Evolutionary conservation across 35 echinoderm and acorn worm species (phyloP).

Genomic region (Stichopus chloronotus): DNA sequence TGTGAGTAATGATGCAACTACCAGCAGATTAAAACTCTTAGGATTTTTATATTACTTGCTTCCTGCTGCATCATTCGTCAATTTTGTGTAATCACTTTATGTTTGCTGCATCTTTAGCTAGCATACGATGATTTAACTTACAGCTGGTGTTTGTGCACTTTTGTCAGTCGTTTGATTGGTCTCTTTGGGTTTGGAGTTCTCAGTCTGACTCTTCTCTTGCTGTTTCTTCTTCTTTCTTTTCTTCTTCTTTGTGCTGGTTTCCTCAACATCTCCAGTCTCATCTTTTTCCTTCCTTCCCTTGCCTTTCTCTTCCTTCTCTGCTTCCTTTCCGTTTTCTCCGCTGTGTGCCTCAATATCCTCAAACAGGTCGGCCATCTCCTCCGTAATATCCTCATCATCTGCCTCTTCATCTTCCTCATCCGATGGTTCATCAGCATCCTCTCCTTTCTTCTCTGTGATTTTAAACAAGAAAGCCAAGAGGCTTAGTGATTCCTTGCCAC

Average conservation of each 20-base stretch:
- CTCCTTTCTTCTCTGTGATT: background rate
- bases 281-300: background rate
- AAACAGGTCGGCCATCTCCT: constrained; percentile 11
- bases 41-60: too few species aligned
- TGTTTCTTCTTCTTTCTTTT: constrained; percentile 24
- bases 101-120: too few species aligned
- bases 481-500: too few species aligned
- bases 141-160: background rate
- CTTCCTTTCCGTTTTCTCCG: background rate
- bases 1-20: too few species aligned
- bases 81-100: too few species aligned
- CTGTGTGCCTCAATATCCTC: constrained; percentile 12
- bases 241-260: background rate
- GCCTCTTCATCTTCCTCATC: constrained; percentile 8
- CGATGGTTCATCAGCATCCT: background rate
- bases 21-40: too few species aligned
- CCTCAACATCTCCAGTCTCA: background rate
- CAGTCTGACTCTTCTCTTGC: background rate
- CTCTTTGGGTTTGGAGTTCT: background rate
- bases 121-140: background rate
- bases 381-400: background rate
- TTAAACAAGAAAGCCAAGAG: background rate
- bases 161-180: background rate
- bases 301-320: background rate
- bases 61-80: too few species aligned